phyloP scores from a whole-genome alignment of 2,113 vertebrate species.

The Dromiciops gliroides region DNA sequence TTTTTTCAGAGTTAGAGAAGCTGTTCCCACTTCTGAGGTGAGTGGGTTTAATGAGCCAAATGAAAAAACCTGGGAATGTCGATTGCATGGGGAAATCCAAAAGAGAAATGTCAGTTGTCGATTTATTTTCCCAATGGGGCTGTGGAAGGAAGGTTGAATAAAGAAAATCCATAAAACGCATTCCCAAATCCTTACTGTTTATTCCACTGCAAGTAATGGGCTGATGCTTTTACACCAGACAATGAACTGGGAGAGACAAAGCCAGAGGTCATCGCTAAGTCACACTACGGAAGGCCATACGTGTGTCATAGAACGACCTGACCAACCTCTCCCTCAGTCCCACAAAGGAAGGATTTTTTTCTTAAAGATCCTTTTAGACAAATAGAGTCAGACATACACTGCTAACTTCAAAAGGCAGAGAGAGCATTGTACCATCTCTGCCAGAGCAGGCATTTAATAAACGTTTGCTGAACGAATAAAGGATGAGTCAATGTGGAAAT shows the following conservation, averaged over 20 bases:
- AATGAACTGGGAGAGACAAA: conserved; percentile 67
- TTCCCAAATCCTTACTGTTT: conserved; percentile 68
- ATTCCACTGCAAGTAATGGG: conserved; percentile 63
- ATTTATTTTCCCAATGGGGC: conserved; percentile 60
- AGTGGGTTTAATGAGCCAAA: conserved; percentile 62
- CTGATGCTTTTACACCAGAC: conserved; percentile 65
- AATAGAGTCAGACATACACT: background rate
- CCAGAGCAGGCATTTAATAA: conserved; percentile 7
- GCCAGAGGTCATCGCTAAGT: conserved; percentile 61
- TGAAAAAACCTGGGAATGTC: conserved; percentile 69
- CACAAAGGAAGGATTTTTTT: conserved; percentile 38
- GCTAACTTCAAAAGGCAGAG: background rate
- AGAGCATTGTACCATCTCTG: too few relatives aligned
- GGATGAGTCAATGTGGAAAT: conserved; percentile 28
- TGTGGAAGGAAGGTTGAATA: conserved; percentile 59
- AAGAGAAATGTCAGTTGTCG: conserved; percentile 73
- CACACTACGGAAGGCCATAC: conserved; percentile 58
- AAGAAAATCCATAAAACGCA: conserved; percentile 62
- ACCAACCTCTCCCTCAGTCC: conserved; percentile 49
- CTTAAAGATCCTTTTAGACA: conserved; percentile 48
- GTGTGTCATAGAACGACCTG: conserved; percentile 38
- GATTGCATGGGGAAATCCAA: conserved; percentile 65
- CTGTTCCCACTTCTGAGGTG: conserved; percentile 55
- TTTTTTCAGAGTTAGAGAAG: conserved; percentile 41
- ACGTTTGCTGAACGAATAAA: background rate